These are phyloP conservation scores for Bombus soroeensis DNA, from an alignment of 1,140 invertebrate genomes.

Conservation along the genomic window DNA sequence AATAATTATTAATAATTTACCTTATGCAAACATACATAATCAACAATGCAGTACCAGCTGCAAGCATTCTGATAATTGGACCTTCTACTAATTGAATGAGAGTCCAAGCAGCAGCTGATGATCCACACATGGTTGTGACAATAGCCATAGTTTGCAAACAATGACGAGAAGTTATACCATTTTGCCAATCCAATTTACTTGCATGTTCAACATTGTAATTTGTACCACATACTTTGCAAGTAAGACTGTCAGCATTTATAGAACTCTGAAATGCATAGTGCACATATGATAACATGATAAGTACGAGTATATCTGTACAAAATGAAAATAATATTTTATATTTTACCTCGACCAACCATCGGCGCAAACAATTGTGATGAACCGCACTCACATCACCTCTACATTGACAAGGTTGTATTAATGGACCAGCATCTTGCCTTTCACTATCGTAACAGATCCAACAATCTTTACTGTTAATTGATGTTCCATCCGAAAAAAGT, in stretches of 20 bases:
- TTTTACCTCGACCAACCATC: constrained; percentile 91
- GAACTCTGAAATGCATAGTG: constrained; percentile 83
- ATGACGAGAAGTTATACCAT: constrained; percentile 90
- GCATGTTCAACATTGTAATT: constrained; percentile 89
- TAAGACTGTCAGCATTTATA: constrained; percentile 86
- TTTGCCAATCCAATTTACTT: constrained; percentile 90
- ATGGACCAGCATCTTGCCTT: constrained; percentile 88
- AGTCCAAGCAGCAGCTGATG: constrained; percentile 91
- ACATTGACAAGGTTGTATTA: constrained; percentile 95
- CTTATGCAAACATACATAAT: constrained; percentile 93
- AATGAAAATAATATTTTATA: constrained; percentile 46
- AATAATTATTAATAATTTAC: constrained; percentile 78
- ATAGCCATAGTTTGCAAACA: constrained; percentile 89
- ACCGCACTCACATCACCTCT: constrained; percentile 95
- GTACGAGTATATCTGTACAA: neutral
- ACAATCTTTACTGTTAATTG: constrained; percentile 87
- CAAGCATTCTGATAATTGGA: constrained; percentile 90
- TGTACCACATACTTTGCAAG: constrained; percentile 91
- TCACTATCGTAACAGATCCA: constrained; percentile 97
- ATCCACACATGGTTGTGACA: constrained; percentile 88
- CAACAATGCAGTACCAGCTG: constrained; percentile 90
- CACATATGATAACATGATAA: constrained; percentile 21
- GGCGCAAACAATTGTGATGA: constrained; percentile 95
- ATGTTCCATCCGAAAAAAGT: constrained; percentile 69
- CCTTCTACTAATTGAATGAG: constrained; percentile 91